Base-by-base conservation (phyloP, 2,113 vertebrate species). In the Etia nguti region DNA sequence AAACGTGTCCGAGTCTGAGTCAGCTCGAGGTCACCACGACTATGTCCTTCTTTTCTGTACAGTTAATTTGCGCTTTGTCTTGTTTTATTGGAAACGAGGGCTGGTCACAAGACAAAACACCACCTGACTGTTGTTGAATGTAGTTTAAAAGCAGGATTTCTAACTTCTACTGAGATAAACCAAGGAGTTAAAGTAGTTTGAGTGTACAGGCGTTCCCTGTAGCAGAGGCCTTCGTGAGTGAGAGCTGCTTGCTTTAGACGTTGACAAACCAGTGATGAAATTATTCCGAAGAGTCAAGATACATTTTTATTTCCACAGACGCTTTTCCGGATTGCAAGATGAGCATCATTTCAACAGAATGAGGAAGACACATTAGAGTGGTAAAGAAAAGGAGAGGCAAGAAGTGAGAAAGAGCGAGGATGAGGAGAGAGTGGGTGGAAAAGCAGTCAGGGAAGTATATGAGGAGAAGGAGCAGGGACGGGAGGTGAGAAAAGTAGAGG, bases 401-500 rank as follows among this genome's bases (percentile, higher is more conserved):
- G 15, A 65, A 70, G 68, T 46, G 80, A 86, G 31, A 55, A 84
- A 59, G 3, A 65, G 83, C 10, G 18, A 88, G 82, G 65, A 86
- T 36, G 41, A 88, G 70, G 86, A 88, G 52, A 15, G 81, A 87
- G 85, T 59, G 84, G 87, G 84, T 57, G 87, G 87, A 85, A 70
- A 73, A 60, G 79, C 88, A 75, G 59, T 75, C 84, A 73, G 82
- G 6, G 68, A 91, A 81, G 70, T 48, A 34, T 20, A 83, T 56
- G 16, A 89, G 26, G 68, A 73, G 79, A 59, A 83, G 68, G 41
- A 65, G 86, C 52, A 24, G 88, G 86, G 22, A 59, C 75, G 75
- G 81, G 85, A 83, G 59, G 85, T 82, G 84, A 87, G 82, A 86
- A 60, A 55, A 86, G 57, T 31, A 55, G 82, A 79, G 62, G 86